Base-by-base conservation (phyloP, 2,113 vertebrate genomes). In the Sander lucioperca region DNA sequence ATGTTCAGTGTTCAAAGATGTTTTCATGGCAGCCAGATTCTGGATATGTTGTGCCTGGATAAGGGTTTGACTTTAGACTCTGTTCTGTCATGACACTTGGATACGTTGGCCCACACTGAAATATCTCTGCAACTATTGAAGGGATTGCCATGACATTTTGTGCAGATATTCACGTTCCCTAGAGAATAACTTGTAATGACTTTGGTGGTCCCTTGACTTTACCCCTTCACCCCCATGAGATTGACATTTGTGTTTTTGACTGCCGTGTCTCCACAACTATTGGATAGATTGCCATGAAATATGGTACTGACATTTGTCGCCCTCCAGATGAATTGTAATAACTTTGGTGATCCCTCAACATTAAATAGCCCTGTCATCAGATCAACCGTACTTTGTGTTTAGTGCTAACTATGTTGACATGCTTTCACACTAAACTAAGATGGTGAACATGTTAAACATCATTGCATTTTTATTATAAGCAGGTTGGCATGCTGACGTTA, bases 1-100 rank as follows among this genome's bases (percentile, higher is more conserved):
- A 45, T 18, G 48, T 45, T 68, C 36, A 50, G 15, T 13, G 43
- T 39, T 63, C 39, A 74, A 71, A 71, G 25, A 63, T 48, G 68
- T 73, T 66, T 86, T 77, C 67, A 77, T 68, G 80, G 56, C 51
- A 43, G 64, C 63, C 71, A 82, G 36, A 71, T 65, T 43, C 62
- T 64, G 58, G 9, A 70, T 78, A 51, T 57, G 62, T 36, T 51
- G 36, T 56, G 59, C n/a, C 69, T 58, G 45, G 33, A 59, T 76
- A 15, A 54, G n/a, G 6, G 23, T 21, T 63, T 72, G 12, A 51
- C 30, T 54, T 72, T 64, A 6, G 25, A 39, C n/a, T 56, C 50
- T 75, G 12, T 71, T 50, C 62, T 50, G 43, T 19, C 12, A 4
- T 68, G 54, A 51, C 30, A 56, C n/a, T 64, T 65, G 18, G 12